phyloP scores from a whole-genome alignment of 1,140 invertebrate genomes.

The Acromyrmex heyeri region DNA sequence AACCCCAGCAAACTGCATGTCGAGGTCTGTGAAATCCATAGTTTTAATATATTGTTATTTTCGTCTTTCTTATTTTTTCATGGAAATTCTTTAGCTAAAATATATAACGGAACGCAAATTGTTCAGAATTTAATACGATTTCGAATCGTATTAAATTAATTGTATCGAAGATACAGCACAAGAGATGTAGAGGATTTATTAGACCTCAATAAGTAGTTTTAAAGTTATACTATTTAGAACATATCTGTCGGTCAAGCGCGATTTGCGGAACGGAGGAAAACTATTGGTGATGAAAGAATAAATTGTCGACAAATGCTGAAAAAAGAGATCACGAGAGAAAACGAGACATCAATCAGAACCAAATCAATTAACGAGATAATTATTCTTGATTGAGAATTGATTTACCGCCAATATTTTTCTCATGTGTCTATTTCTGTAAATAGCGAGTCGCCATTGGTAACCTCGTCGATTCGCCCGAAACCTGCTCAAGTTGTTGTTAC shows the following conservation, averaged over 20 bases:
- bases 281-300: slow-evolving; percentile 17
- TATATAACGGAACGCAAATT: not conserved
- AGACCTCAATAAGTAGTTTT: slow-evolving; percentile 21
- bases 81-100: slow-evolving; percentile 33
- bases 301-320: not conserved
- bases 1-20: slow-evolving; percentile 38
- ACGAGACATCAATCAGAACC: not conserved
- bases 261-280: slow-evolving; percentile 40
- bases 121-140: not conserved
- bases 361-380: not conserved
- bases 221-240: slow-evolving; percentile 22
- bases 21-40: not conserved
- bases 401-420: slow-evolving; percentile 39
- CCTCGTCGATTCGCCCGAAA: slow-evolving; percentile 61
- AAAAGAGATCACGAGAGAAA: not conserved
- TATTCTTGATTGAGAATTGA: slow-evolving; percentile 23
- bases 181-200: not conserved
- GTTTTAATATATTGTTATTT: slow-evolving; percentile 28
- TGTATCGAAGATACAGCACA: not conserved
- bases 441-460: slow-evolving; percentile 56
- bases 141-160: slow-evolving; percentile 9
- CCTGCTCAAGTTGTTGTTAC: slow-evolving; percentile 57
- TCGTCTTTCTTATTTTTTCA: not conserved
- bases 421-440: slow-evolving; percentile 31
- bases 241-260: slow-evolving; percentile 40